Evolutionary conservation across 2,113 vertebrate genomes (phyloP), one percentile per base, ranked within the genome.

Genomic region (Pachyramphus minor): DNA sequence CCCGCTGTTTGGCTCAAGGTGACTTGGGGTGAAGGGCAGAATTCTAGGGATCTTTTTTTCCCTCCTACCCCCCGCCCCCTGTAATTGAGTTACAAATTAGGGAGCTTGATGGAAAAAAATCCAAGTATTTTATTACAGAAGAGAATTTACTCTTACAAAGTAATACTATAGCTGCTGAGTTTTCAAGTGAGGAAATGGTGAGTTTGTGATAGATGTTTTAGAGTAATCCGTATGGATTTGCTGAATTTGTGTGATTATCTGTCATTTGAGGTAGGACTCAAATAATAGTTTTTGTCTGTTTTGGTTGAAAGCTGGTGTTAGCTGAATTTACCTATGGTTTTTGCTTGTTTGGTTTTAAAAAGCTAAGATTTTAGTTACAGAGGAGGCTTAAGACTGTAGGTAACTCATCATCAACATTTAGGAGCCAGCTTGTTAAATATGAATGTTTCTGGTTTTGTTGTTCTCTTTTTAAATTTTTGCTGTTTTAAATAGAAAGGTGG

Each of bases 11-110:
- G 22, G 15, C 16, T 90, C 2, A 1, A 52, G 33, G 14, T 55
- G 55, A 23, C 31, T 71, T 74, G 14, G 14, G 63, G 52, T 28
- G 21, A 84, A 66, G 25, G 55, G 20, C 19, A 21, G 23, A 63
- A 85, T 33, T 66, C 6, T 1, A 6, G 10, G 13, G 5, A 73
- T 58, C 16, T 69, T 71, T 50, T 64, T 58, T 13, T 5, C 9
- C 7, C 4, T 50, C 12, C 28, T 62, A 3, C 12, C 16, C 16
- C 12, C 21, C 10, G 10, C 16, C 16, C 14, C 21, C 9, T 2
- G 0, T 45, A 63, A 13, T 0, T 25, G 39, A 91, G 33, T 53
- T 49, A n/a, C 1, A 2, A 66, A 33, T 42, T 68, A 8, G 23
- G 58, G 53, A 80, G 12, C 31, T 69, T 83, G 23, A 72, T 76